Evolutionary conservation across 2,113 vertebrate species (phyloP).

Genomic region (Himantopus leucocephalus): DNA sequence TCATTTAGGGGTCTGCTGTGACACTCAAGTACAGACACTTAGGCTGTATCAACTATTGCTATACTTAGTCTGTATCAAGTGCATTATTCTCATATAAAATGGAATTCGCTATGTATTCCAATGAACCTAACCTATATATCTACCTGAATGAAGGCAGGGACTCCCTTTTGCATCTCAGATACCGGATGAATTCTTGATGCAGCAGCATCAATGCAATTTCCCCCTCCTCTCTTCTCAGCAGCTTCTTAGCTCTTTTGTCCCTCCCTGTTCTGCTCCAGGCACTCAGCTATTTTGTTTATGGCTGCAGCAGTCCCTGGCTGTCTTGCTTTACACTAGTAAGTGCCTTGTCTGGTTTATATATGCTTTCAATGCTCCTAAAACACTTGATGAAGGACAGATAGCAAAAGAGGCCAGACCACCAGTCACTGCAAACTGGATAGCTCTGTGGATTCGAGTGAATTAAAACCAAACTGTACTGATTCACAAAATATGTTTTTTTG

Average conservation of each 20-base stretch:
- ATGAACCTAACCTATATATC: neutral
- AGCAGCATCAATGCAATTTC: neutral
- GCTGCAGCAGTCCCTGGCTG: neutral
- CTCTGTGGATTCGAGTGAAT: neutral
- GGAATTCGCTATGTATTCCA: neutral
- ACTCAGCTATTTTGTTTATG: neutral
- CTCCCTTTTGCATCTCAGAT: neutral
- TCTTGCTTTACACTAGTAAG: neutral
- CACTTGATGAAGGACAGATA: constrained; percentile 29
- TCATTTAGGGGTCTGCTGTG: neutral
- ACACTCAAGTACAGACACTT: neutral
- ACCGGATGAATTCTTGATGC: neutral
- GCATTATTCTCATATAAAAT: neutral
- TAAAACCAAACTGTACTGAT: constrained; percentile 4
- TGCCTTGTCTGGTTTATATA: neutral
- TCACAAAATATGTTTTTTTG: constrained; percentile 1
- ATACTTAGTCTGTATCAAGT: neutral
- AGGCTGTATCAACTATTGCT: neutral
- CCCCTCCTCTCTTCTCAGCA: neutral
- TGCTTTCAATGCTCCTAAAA: neutral
- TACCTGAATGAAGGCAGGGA: neutral
- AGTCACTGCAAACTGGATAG: neutral
- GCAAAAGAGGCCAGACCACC: neutral
- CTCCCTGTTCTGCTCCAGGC: neutral
- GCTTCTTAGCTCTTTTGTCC: neutral